phyloP scores from a whole-genome alignment of 2,113 vertebrate species.

The Spermophilus dauricus region DNA sequence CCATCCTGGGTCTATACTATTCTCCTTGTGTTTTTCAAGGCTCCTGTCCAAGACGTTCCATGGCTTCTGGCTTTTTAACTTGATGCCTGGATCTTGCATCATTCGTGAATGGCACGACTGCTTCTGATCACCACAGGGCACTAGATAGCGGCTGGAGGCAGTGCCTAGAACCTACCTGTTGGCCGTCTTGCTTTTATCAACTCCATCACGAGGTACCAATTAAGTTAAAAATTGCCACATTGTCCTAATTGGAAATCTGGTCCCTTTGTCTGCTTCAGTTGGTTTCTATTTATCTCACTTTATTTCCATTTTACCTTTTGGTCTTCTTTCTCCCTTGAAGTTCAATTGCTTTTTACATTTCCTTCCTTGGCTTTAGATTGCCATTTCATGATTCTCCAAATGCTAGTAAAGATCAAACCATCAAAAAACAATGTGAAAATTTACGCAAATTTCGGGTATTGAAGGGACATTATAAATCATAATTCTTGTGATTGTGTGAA shows the following conservation, averaged over 20 bases:
- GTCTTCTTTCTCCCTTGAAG: neutral
- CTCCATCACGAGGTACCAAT: neutral
- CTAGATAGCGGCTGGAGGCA: neutral
- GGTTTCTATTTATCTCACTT: neutral
- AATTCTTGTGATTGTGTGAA: neutral
- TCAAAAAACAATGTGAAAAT: constrained; percentile 12
- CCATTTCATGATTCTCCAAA: neutral
- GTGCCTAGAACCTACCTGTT: neutral
- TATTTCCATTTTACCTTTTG: neutral
- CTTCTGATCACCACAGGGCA: neutral
- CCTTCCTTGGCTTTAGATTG: neutral
- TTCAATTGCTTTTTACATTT: neutral
- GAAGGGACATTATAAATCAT: neutral
- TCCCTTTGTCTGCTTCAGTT: neutral
- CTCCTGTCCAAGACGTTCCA: neutral
- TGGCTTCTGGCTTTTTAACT: neutral
- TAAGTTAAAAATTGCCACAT: neutral
- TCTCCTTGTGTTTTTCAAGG: neutral
- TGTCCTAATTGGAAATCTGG: constrained; percentile 8
- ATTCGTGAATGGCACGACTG: neutral
- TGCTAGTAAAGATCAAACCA: neutral
- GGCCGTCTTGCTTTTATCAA: neutral
- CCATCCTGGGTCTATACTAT: neutral
- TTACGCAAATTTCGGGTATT: neutral
- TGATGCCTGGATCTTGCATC: neutral